Base-by-base conservation (phyloP, 2,888 invertebrate genomes). In the Lottia gigantea region DNA sequence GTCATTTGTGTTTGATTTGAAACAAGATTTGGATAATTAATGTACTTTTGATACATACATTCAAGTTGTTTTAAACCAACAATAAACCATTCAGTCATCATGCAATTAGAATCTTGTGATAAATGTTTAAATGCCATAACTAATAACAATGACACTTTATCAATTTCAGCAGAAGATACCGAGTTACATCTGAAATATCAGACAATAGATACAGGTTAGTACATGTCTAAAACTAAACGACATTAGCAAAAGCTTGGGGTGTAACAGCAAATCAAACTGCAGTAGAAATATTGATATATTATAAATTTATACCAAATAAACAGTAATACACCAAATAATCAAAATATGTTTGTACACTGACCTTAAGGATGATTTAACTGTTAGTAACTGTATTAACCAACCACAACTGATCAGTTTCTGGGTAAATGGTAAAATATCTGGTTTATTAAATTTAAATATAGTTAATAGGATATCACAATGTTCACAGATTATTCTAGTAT, bases 391-490 rank as follows among this genome's bases (percentile, higher is more conserved):
- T 55, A 55, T 55, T 55, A 55, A 55, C 55, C 55, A 55, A 55
- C 55, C 55, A 55, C 55, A 55, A 19, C 55, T 55, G 23, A 55
- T 14, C 11, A 55, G 14, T 55, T 55, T 55, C 2, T 23, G 19
- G 12, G 11, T 55, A 14, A 55, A 55, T 55, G 55, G 55, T 23
- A 23, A 23, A 2, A 55, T 55, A 55, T 55, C 55, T 23, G 55
- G 55, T 55, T 15, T 19, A 55, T 55, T 55, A 12, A 55, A 23
- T 55, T 55, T 55, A 55, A 55, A 55, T 23, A 55, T 23, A 23
- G 55, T 55, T 8, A 55, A 55, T 55, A 55, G 14, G 19, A 55
- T 55, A 55, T 55, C 55, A 55, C 55, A 55, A 55, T 55, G 55
- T 55, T 55, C 55, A 23, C 19, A 55, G 12, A 55, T 55, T 23